Conservation (phyloP, 2,888 invertebrate genomes). For the Tuberolachnus salignus region DNA sequence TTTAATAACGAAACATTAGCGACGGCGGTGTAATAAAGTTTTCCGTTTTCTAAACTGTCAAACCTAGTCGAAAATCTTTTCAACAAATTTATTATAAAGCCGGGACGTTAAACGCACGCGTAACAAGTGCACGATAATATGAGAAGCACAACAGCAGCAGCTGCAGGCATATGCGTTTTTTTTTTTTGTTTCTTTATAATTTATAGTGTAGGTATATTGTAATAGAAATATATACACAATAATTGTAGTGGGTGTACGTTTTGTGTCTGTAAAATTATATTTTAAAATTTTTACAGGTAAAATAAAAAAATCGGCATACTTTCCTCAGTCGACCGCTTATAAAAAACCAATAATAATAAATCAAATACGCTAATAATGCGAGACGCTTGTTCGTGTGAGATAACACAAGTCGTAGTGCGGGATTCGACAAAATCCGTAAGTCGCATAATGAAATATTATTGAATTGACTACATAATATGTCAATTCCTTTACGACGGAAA, state of each 20-base stretch:
- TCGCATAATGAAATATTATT: conserved; percentile 26
- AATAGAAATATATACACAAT: too few species aligned
- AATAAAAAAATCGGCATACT: background rate
- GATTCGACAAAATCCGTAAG: conserved; percentile 37
- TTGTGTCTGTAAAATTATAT: conserved; percentile 28
- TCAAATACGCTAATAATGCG: conserved; percentile 32
- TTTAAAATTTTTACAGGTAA: too few species aligned
- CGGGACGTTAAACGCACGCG: background rate
- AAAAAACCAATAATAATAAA: conserved; percentile 35
- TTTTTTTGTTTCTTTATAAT: background rate
- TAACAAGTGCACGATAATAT: background rate
- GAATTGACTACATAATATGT: conserved; percentile 10
- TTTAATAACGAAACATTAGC: too few species aligned
- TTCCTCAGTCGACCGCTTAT: conserved; percentile 3
- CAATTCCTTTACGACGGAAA: background rate
- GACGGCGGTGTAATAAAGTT: conserved; percentile 2
- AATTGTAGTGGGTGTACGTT: conserved; percentile 6
- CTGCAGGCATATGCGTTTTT: too few species aligned
- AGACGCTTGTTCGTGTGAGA: background rate
- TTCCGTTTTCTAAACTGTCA: conserved; percentile 19
- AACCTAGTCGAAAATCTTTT: conserved; percentile 12
- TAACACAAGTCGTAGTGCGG: too few species aligned
- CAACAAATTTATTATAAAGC: conserved; percentile 8
- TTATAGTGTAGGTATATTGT: conserved; percentile 14
- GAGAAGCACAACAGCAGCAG: too few species aligned